Base-by-base conservation (phyloP, 1,140 invertebrate species). In the Sycobia sp. region DNA sequence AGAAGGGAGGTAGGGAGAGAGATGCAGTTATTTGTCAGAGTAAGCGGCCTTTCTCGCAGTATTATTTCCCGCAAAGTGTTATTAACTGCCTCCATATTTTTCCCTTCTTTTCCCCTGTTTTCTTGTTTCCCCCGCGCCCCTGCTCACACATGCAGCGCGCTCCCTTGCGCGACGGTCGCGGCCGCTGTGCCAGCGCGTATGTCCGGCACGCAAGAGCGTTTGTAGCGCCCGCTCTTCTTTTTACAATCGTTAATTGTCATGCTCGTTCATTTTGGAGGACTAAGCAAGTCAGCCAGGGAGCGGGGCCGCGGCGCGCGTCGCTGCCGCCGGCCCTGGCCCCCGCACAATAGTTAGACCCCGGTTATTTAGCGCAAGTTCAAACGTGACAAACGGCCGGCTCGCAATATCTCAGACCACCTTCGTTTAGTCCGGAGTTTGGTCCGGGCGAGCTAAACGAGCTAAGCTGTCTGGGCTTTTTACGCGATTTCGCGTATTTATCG, bases 21-120 rank as follows among this genome's bases (percentile, higher is more conserved):
- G 73, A 74, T 65, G 69, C 67, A 73, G 76, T 79, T 82, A 82
- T 81, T 82, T 82, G 77, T 82, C 79, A 81, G 77, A 64, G 74
- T 77, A 81, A 80, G 75, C 77, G 76, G 77, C 74, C 78, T 82
- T 78, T 76, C 76, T 76, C 73, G 78, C 73, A 80, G 80, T 79
- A 82, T 82, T 82, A 82, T 81, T 80, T 80, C 75, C 78, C 78
- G 72, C 76, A 79, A 81, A 81, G 79, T 81, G 78, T 81, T 82
- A 82, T 82, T 81, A 81, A 82, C 78, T 80, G 79, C 78, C 75
- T 76, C 76, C 78, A 79, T 81, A 81, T 82, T 80, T 82, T 69
- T 76, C 73, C 76, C 73, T n/a, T n/a, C 16, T 76, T 78, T 79
- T 80, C 71, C 75, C 57, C 69, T 71, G 67, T 66, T 73, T 70